Base-by-base conservation (phyloP, 2,797 vertebrate genomes). In the Poecilia velifera region DNA sequence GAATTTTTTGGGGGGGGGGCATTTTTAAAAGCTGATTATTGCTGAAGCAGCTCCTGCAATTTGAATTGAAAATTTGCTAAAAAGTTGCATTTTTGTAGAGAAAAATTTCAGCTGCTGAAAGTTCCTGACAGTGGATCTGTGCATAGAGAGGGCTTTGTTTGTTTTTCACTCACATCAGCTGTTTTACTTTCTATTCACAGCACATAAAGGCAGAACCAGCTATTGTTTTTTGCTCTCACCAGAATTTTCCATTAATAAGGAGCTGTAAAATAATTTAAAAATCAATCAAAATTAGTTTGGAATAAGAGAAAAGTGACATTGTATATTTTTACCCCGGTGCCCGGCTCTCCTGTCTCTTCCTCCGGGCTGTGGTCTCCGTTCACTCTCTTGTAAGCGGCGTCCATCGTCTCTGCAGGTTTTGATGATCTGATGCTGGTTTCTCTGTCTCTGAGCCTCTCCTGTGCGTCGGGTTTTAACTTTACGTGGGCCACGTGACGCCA, bases 321-420 rank as follows among this genome's bases (percentile, higher is more conserved):
- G 28, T 14, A 7, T 45, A 7, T 45, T 70, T 74, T 89, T 93
- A 95, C 93, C 92, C 86, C 20, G 1, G 77, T 73, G 18, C 39
- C 87, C 3, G 8, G 51, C 0, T 88, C 73, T 73, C 83, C 90
- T 70, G 78, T 55, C 45, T 79, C 78, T 7, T 22, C 47, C 62
- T 86, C 85, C 1, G 75, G 72, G 20, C 43, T 72, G 57, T 84
- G 46, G 47, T 83, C 80, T 68, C 93, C 94, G 77, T 95, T 95
- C 28, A 88, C 77, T 41, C 3, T 91, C 74, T 87, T 94, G 82
- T 93, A 89, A 0, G 82, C 91, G 25, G 94, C 91, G 85, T 96
- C 96, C 96, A 96, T 96, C 86, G 76, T 94, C 34, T 28, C 39
- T 83, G 76, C 87, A 77, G 88, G 90, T 88, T 49, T 55, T 39